Conservation (phyloP, 2,113 vertebrate genomes). For the Narcine bancroftii region DNA sequence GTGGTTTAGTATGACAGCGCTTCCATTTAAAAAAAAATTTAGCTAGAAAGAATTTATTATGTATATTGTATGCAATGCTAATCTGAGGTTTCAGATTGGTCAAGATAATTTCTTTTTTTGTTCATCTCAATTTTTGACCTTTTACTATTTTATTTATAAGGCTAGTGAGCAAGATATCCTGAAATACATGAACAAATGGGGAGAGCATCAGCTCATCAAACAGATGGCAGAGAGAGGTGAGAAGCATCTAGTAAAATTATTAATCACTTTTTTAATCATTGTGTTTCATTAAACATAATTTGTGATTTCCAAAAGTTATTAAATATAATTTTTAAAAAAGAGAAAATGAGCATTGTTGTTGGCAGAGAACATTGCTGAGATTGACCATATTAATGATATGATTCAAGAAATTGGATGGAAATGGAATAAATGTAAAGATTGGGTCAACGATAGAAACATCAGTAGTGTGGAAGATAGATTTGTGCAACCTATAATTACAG, state of each 20-base stretch:
- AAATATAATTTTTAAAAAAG: neutral
- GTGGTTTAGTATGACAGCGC: too few relatives aligned
- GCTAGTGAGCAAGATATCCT: slow-evolving; percentile 98
- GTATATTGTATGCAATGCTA: too few relatives aligned
- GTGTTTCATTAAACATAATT: neutral
- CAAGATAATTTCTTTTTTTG: neutral
- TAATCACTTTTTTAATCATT: neutral
- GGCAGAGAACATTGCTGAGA: too few relatives aligned
- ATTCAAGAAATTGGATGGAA: too few relatives aligned
- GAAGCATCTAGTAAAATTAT: slow-evolving; percentile 32
- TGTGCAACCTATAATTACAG: too few relatives aligned
- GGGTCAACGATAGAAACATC: too few relatives aligned
- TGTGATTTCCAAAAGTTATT: neutral
- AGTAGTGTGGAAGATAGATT: too few relatives aligned
- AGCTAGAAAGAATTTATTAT: too few relatives aligned
- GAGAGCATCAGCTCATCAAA: slow-evolving; percentile 95
- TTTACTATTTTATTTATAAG: slow-evolving; percentile 57
- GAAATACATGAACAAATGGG: slow-evolving; percentile 97
- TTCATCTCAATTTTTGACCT: neutral
- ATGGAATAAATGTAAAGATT: too few relatives aligned
- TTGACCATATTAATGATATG: too few relatives aligned
- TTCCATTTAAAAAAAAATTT: too few relatives aligned
- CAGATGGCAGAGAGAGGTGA: slow-evolving; percentile 98
- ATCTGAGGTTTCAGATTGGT: too few relatives aligned
- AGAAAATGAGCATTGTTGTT: neutral